Percentiles rank a stretch among this genome's conserved stretches.
Evolutionary conservation across 2,888 invertebrate genomes (phyloP).

Genomic region (Adela reaumurella): DNA sequence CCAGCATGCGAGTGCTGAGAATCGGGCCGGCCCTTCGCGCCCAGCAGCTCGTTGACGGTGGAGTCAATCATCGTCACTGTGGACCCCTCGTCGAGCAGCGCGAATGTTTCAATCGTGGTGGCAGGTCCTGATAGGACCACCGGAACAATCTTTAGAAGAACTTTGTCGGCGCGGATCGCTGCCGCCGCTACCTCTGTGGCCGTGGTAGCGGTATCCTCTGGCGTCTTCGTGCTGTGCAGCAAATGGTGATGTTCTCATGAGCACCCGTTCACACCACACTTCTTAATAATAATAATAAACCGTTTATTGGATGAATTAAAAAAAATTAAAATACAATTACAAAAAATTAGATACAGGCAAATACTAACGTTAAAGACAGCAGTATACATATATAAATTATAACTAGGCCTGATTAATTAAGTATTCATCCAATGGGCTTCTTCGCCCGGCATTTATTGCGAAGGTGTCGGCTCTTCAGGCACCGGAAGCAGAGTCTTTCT

Average conservation of each 20-base stretch:
- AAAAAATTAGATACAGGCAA: no score
- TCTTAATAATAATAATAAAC: no score
- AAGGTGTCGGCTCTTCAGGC: background rate
- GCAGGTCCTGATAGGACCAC: background rate
- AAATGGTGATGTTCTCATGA: background rate
- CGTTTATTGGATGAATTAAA: no score
- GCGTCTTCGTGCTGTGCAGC: background rate
- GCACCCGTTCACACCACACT: background rate
- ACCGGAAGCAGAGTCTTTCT: background rate
- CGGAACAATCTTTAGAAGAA: background rate
- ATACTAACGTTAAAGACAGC: no score
- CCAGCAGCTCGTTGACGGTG: background rate
- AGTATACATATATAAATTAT: no score
- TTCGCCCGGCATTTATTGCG: background rate
- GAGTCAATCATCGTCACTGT: background rate
- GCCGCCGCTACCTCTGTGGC: background rate
- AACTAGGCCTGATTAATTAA: no score
- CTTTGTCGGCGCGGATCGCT: background rate
- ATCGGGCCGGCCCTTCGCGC: constrained; percentile 1
- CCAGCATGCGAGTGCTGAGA: background rate
- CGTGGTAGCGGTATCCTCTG: background rate
- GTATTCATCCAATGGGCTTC: no score
- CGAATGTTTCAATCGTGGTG: background rate
- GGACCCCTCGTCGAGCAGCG: background rate
- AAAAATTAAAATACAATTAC: no score